Percentiles rank a stretch among this genome's conserved stretches.
phyloP scores from a whole-genome alignment of 2,113 vertebrate genomes.

The Vanacampus margaritifer region DNA sequence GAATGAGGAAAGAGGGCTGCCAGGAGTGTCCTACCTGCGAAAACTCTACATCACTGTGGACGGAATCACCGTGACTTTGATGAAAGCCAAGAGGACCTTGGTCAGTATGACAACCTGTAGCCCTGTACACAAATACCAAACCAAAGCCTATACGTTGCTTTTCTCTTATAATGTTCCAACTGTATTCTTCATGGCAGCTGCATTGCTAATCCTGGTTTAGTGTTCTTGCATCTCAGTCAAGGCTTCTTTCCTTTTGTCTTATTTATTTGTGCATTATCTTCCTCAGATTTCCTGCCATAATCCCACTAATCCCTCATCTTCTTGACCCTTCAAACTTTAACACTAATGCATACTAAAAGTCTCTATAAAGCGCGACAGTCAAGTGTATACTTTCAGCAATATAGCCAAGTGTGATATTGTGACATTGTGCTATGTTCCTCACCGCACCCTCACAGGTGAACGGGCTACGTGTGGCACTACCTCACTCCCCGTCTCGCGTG shows the following conservation, averaged over 20 bases:
- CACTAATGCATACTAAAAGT: too few relatives aligned
- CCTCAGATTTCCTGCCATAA: not conserved
- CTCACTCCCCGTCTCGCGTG: conserved; percentile 60
- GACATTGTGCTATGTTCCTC: not conserved
- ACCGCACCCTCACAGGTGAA: conserved; percentile 63
- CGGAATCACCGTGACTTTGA: conserved; percentile 70
- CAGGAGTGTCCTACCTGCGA: conserved; percentile 70
- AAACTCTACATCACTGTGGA: conserved; percentile 71
- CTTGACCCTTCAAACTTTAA: not conserved
- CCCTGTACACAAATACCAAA: not conserved
- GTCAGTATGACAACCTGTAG: conserved; percentile 53
- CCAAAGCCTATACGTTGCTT: not conserved
- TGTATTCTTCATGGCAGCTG: not conserved
- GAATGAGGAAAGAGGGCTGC: conserved; percentile 70
- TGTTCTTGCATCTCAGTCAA: not conserved
- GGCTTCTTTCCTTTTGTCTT: too few relatives aligned
- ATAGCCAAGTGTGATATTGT: not conserved
- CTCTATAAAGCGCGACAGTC: too few relatives aligned
- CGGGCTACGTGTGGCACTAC: conserved; percentile 68
- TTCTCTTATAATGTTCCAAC: not conserved
- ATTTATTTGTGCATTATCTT: not conserved
- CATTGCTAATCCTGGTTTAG: not conserved
- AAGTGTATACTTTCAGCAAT: too few relatives aligned
- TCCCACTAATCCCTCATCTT: not conserved
- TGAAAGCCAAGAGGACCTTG: conserved; percentile 68